phyloP scores from a whole-genome alignment of 2,888 invertebrate genomes.

The Malachius bipustulatus region DNA sequence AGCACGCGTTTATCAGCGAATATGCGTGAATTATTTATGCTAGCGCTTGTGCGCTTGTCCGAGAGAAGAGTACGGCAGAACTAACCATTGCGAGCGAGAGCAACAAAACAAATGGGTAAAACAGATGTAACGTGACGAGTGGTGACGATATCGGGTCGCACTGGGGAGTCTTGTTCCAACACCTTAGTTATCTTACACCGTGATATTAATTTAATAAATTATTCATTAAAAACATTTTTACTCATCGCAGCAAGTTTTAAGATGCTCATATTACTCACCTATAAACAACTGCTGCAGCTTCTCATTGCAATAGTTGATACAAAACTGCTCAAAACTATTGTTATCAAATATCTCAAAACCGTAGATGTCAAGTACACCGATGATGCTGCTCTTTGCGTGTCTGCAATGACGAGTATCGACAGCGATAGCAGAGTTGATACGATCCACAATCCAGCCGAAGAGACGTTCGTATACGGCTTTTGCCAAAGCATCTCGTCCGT shows the following conservation, averaged over 20 bases:
- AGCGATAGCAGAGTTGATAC: slow-evolving; percentile 85
- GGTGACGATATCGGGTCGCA: too few relatives aligned
- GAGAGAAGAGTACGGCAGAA: too few relatives aligned
- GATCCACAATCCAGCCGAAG: slow-evolving; percentile 86
- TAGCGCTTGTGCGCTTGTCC: too few relatives aligned
- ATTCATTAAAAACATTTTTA: neutral
- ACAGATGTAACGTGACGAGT: too few relatives aligned
- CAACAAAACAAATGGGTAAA: too few relatives aligned
- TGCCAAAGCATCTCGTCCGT: slow-evolving; percentile 83
- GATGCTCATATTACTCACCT: slow-evolving; percentile 43
- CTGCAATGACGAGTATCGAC: slow-evolving; percentile 46
- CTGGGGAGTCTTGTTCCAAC: too few relatives aligned
- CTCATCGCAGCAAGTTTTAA: neutral
- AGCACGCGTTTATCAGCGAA: too few relatives aligned
- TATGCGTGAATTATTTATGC: too few relatives aligned
- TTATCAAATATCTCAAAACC: slow-evolving; percentile 97
- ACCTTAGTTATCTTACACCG: too few relatives aligned
- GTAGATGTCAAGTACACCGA: slow-evolving; percentile 95
- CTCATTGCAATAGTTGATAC: slow-evolving; percentile 98
- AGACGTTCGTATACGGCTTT: slow-evolving; percentile 93
- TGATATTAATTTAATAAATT: too few relatives aligned
- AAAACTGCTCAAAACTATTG: slow-evolving; percentile 97
- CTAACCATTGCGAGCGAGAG: too few relatives aligned
- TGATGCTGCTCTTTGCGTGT: slow-evolving; percentile 63
- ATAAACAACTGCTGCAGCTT: slow-evolving; percentile 96